These are phyloP conservation scores for Serinus canaria DNA, from an alignment of 2,113 vertebrate genomes.

Conservation along the genomic window DNA sequence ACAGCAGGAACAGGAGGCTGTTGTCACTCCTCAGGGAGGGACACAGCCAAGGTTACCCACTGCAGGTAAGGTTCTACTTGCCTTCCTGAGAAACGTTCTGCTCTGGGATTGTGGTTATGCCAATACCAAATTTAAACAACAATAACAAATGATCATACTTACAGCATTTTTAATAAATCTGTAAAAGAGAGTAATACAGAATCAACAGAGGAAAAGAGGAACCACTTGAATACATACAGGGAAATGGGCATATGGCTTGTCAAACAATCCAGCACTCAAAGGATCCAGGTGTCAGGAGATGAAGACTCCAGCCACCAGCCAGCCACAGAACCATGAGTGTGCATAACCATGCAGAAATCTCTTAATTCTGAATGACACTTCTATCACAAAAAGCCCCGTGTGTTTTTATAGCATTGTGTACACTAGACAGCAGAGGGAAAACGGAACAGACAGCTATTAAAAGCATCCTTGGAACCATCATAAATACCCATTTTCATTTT, in stretches of 20 bases:
- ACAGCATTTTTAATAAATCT: neutral
- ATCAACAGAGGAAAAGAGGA: neutral
- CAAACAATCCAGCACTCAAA: neutral
- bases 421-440: neutral
- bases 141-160: neutral
- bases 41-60: neutral
- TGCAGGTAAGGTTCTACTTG: neutral
- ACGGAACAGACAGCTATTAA: conserved; percentile 17
- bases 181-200: neutral
- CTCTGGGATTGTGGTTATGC: neutral
- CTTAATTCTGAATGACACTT: neutral
- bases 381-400: neutral
- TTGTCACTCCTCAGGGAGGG: neutral
- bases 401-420: neutral
- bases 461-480: conserved; percentile 12
- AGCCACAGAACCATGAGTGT: neutral
- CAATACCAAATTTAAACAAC: neutral
- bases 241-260: neutral
- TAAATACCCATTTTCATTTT: conserved; percentile 29
- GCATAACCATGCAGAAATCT: neutral
- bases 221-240: neutral
- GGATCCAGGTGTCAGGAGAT: neutral
- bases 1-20: neutral
- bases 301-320: neutral
- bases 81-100: neutral